phyloP scores from a whole-genome alignment of 2,113 vertebrate genomes.

The mouse (Mus musculus) region GRCm39 chr4:110123001-110123500 shows the following conservation, averaged over 20 bases:
- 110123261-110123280: slow-evolving; percentile 41
- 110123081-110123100: slow-evolving; percentile 5
- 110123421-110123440: neutral
- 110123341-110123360: slow-evolving; percentile 9
- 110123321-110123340: slow-evolving; percentile 19
- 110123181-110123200: slow-evolving; percentile 49
- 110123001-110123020: neutral
- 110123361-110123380: slow-evolving; percentile 50
- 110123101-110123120: slow-evolving; percentile 24
- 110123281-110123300: slow-evolving; percentile 40
- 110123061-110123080: neutral
- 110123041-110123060: slow-evolving; percentile 30
- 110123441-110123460: slow-evolving; percentile 19
- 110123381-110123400: slow-evolving; percentile 40
- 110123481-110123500: neutral
- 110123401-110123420: slow-evolving; percentile 25
- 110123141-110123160: slow-evolving; percentile 45
- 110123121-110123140: slow-evolving; percentile 23
- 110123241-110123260: slow-evolving; percentile 66
- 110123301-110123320: slow-evolving; percentile 8
- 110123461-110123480: neutral
- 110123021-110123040: slow-evolving; percentile 41
- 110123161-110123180: neutral
- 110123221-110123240: slow-evolving; percentile 44
- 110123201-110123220: neutral